Evolutionary conservation across 2,113 vertebrate genomes (phyloP).

Genomic region (Urocitellus parryii): DNA sequence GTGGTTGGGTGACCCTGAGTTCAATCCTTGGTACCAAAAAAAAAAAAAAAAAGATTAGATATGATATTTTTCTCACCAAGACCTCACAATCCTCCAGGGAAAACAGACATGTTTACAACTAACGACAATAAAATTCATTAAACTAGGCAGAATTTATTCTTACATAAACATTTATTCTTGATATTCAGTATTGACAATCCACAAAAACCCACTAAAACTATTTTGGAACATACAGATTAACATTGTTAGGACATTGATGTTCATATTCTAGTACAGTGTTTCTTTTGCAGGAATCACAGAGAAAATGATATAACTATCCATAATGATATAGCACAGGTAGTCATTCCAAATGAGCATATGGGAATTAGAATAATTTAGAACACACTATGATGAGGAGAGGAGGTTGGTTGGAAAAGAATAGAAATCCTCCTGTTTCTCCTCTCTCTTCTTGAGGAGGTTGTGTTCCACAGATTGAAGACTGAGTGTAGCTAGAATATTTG

Average conservation of each 20-base stretch:
- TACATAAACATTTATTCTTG: constrained; percentile 38
- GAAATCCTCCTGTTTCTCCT: not conserved
- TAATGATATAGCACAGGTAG: not conserved
- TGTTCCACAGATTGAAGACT: not conserved
- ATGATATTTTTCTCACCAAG: not conserved
- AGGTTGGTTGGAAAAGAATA: not conserved
- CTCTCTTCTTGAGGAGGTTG: not conserved
- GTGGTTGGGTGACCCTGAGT: no score
- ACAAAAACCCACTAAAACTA: not conserved
- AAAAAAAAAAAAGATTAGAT: not conserved
- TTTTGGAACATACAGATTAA: not conserved
- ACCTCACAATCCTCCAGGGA: not conserved
- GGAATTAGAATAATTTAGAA: not conserved
- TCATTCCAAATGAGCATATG: not conserved
- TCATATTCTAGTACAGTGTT: not conserved
- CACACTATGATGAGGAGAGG: not conserved
- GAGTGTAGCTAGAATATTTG: not conserved
- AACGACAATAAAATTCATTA: not conserved
- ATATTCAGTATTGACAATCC: not conserved
- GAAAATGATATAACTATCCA: not conserved
- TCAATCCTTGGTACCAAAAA: no score
- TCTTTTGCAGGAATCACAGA: not conserved
- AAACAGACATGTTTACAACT: not conserved
- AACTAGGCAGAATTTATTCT: constrained; percentile 11
- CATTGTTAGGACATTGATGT: not conserved